phyloP scores from a whole-genome alignment of 2,888 invertebrate species.

The Drosophila lacicola region DNA sequence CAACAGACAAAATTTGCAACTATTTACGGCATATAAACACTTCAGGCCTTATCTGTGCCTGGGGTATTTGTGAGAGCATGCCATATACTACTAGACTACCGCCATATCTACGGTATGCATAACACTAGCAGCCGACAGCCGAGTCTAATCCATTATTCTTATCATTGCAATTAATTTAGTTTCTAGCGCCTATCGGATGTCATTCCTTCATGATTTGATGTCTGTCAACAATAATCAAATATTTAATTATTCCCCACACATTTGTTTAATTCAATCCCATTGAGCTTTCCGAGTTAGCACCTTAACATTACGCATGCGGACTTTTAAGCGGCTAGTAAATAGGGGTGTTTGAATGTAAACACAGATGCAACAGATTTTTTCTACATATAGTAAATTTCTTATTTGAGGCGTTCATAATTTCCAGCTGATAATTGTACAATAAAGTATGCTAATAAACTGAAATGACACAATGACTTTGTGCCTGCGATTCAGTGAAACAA shows the following conservation, averaged over 20 bases:
- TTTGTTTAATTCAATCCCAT: background rate
- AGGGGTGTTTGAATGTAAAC: background rate
- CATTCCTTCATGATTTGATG: background rate
- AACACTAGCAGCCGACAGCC: background rate
- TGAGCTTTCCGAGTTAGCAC: background rate
- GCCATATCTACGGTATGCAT: background rate
- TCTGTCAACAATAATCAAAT: background rate
- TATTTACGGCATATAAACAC: background rate
- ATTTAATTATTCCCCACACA: background rate
- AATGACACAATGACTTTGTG: constrained; percentile 73
- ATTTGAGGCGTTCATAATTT: constrained; percentile 1
- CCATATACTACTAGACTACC: background rate
- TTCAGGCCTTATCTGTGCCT: background rate
- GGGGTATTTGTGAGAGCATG: background rate
- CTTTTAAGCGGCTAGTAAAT: background rate
- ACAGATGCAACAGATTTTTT: constrained; percentile 19
- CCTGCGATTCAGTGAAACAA: constrained; percentile 1
- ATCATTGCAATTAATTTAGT: constrained; percentile 1
- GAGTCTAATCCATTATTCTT: constrained; percentile 3
- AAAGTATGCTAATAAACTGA: constrained; percentile 74
- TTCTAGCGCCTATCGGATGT: background rate
- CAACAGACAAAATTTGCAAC: too few species aligned
- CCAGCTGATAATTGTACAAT: constrained; percentile 47
- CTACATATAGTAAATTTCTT: background rate
- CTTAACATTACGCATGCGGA: background rate